Conservation (phyloP, 2,888 invertebrate genomes). For the Netelia fuscicornis region DNA sequence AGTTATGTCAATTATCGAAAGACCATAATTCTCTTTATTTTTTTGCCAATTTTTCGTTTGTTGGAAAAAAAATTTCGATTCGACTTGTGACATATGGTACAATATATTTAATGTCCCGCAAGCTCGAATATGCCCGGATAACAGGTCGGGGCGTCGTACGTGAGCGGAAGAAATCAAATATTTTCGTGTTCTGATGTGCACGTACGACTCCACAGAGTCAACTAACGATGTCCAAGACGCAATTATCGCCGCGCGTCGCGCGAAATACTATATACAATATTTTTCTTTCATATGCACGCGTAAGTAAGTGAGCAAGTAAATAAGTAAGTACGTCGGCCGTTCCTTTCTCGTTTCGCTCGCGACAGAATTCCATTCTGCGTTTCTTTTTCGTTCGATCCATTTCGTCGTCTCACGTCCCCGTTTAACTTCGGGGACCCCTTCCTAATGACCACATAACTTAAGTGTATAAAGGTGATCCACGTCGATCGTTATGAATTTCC, state of each 20-base stretch:
- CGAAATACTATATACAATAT: constrained; percentile 33
- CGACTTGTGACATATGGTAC: too few species aligned
- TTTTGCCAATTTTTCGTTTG: too few species aligned
- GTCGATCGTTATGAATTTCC: constrained; percentile 53
- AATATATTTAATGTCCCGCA: too few species aligned
- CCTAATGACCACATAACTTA: constrained; percentile 44
- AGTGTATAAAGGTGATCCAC: constrained; percentile 8
- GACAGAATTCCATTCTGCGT: constrained; percentile 23
- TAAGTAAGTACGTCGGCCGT: constrained; percentile 26
- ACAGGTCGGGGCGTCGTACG: background rate
- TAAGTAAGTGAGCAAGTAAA: constrained; percentile 9
- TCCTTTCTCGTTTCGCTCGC: constrained; percentile 30
- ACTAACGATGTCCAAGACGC: constrained; percentile 49
- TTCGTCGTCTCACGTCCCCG: constrained; percentile 31
- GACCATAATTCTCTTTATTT: too few species aligned
- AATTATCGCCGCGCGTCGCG: constrained; percentile 55
- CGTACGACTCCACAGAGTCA: constrained; percentile 20
- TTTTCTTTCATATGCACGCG: background rate
- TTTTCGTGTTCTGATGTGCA: constrained; percentile 21
- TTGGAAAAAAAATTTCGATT: too few species aligned
- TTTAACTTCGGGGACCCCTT: background rate
- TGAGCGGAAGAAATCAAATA: constrained; percentile 20
- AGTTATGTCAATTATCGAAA: too few species aligned
- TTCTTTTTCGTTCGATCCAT: constrained; percentile 23
- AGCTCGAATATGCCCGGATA: background rate